These are phyloP conservation scores for Iselma pallidipennis DNA, from an alignment of 2,888 invertebrate species.

Conservation along the genomic window DNA sequence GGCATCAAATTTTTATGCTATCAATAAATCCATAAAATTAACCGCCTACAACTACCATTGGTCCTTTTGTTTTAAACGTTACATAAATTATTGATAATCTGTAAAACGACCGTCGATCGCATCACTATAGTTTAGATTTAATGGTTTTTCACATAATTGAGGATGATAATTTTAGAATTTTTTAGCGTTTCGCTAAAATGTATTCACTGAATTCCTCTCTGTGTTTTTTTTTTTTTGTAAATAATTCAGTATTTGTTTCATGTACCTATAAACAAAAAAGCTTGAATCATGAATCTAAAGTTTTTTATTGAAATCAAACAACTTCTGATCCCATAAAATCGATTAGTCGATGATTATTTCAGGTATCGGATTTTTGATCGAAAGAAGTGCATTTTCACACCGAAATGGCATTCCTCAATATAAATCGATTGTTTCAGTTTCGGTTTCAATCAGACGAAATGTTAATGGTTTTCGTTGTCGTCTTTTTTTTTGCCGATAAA, in stretches of 20 bases:
- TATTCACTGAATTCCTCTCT: conserved; percentile 9
- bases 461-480: too few relatives aligned
- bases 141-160: conserved; percentile 11
- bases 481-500: neutral
- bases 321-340: conserved; percentile 28
- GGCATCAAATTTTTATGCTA: too few relatives aligned
- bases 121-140: conserved; percentile 9
- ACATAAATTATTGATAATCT: conserved; percentile 17
- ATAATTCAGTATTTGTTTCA: neutral
- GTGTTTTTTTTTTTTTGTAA: conserved; percentile 14
- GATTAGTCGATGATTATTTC: conserved; percentile 25
- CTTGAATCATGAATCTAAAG: too few relatives aligned
- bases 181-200: too few relatives aligned
- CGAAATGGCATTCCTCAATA: conserved; percentile 15
- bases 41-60: conserved; percentile 6
- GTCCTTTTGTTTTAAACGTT: conserved; percentile 15
- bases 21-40: conserved; percentile 15
- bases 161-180: too few relatives aligned
- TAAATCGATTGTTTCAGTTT: conserved; percentile 30
- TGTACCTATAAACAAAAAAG: too few relatives aligned
- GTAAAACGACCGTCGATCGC: conserved; percentile 3
- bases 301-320: neutral
- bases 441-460: neutral
- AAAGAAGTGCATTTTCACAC: conserved; percentile 21
- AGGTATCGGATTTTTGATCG: conserved; percentile 7